These are phyloP conservation scores for Cepphus grylle DNA, from an alignment of 2,113 vertebrate species.

Conservation along the genomic window DNA sequence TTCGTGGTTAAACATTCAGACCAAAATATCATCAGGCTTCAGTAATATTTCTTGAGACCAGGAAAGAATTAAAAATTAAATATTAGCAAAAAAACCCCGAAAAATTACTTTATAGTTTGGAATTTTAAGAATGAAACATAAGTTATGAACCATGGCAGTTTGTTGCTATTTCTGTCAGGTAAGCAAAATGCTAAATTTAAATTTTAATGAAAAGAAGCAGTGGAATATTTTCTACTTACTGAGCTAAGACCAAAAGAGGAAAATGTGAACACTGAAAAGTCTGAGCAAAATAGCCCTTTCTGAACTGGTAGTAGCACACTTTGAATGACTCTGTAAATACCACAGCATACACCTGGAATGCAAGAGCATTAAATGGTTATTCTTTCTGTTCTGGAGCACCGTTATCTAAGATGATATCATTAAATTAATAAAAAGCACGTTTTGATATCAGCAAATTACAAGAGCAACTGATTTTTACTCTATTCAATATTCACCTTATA, in stretches of 20 bases:
- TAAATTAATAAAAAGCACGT: not conserved
- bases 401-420: not conserved
- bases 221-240: conserved; percentile 17
- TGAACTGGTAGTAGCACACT: not conserved
- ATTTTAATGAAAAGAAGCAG: not conserved
- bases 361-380: not conserved
- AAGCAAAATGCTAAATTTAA: conserved; percentile 18
- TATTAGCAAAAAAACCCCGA: not conserved
- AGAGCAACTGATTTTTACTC: not conserved
- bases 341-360: not conserved
- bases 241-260: not conserved
- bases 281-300: not conserved
- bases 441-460: not conserved
- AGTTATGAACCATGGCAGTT: not conserved
- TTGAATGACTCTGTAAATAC: not conserved
- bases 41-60: not conserved
- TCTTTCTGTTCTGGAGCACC: not conserved
- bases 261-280: not conserved
- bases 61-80: not conserved
- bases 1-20: not conserved
- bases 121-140: not conserved
- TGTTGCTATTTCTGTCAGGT: not conserved
- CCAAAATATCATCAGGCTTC: not conserved
- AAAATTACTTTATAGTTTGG: not conserved
- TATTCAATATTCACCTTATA: not conserved